Percentiles rank a stretch among this genome's conserved stretches.
Evolutionary conservation across 2,113 vertebrate genomes (phyloP).

Genomic region (Columba janthina): DNA sequence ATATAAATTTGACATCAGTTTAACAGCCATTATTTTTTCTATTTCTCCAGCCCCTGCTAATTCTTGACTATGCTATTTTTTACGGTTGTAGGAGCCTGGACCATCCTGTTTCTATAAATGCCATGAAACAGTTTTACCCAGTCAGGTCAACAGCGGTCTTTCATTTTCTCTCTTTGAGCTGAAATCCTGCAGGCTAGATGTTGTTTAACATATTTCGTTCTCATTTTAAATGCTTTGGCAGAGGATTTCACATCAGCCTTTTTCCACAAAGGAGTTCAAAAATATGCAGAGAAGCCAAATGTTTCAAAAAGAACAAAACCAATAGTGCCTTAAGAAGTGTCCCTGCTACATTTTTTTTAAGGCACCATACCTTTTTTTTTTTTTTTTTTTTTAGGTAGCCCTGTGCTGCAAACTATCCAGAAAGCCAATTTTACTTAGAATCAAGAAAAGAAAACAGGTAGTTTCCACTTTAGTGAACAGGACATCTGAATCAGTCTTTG

Average conservation of each 20-base stretch:
- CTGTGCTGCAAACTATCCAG: not conserved
- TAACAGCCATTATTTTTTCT: not conserved
- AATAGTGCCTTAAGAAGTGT: not conserved
- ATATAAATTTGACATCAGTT: not conserved
- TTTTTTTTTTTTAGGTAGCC: not conserved
- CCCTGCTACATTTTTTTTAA: not conserved
- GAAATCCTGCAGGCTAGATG: not conserved
- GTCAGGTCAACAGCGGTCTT: not conserved
- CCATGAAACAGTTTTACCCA: not conserved
- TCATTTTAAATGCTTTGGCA: not conserved
- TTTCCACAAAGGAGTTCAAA: constrained; percentile 4
- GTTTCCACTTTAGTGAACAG: not conserved
- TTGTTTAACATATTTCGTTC: not conserved
- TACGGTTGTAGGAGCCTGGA: not conserved
- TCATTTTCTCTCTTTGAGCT: not conserved
- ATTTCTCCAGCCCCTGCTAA: not conserved
- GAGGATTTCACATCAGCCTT: not conserved
- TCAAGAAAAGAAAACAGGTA: not conserved
- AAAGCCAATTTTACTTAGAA: not conserved
- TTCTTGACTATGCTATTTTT: not conserved
- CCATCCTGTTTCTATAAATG: not conserved
- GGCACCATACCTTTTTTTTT: not conserved
- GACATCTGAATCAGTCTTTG: not conserved
- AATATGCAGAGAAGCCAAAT: not conserved
- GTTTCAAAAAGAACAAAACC: not conserved